Base-by-base conservation (phyloP, 2,888 invertebrate genomes). In the Patella caerulea region DNA sequence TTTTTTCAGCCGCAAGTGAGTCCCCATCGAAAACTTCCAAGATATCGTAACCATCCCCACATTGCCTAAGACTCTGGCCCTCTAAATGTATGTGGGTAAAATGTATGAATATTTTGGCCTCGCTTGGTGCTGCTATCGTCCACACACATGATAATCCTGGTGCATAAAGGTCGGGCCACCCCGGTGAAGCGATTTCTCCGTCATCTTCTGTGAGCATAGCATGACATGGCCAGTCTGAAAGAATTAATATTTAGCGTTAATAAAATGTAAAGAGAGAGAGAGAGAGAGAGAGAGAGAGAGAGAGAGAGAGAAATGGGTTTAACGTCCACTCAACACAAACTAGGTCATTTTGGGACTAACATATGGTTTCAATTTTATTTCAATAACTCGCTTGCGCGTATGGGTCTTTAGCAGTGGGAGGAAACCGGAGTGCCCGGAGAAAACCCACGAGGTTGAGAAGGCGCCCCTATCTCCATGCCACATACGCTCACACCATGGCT, bases 211-310 rank as follows among this genome's bases (percentile, higher is more conserved):
- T 84, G 55, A 89, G 80, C 15, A 80, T 75, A 15, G 85, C 85
- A 52, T 86, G 83, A 83, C 90, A 90, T 7, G 90, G 87, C 90
- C 90, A 90, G 74, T 90, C 90, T 90, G 85, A 34, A 77, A 80
- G 17, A 59, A 81, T 53, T 52, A 19, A 65, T 11, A 72, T 1
- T 45, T 45, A 45, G 45, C 15, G 19, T 55, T 53, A n/a, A 17
- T 9, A 73, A 73, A n/a, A 15, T 54, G 3, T 11, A 34, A 34
- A n/a, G n/a, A n/a, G n/a, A n/a, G n/a, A n/a, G n/a, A n/a, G n/a
- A n/a, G n/a, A n/a, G n/a, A n/a, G n/a, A n/a, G n/a, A n/a, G n/a
- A n/a, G n/a, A n/a, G n/a, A n/a, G n/a, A n/a, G n/a, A n/a, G n/a
- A n/a, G n/a, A n/a, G n/a, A n/a, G n/a, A n/a, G n/a, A n/a, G n/a